Evolutionary conservation across 2,888 invertebrate genomes (phyloP).

Genomic region (Nemoura dubitans): DNA sequence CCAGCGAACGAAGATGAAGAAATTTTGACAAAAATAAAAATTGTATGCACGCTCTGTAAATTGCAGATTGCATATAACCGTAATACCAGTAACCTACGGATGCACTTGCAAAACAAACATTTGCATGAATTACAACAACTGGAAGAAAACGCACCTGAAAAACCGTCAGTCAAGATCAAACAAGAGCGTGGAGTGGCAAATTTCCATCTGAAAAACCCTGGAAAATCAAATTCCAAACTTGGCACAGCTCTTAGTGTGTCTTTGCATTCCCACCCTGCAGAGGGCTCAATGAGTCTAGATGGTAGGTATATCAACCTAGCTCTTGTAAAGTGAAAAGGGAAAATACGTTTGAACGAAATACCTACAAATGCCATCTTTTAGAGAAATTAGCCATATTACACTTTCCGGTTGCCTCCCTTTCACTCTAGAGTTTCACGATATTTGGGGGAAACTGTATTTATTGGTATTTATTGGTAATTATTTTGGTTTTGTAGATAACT

Average conservation of each 20-base stretch:
- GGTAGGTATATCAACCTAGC: too few species aligned
- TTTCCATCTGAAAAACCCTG: too few species aligned
- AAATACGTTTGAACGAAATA: too few species aligned
- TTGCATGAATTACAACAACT: slow-evolving; percentile 58
- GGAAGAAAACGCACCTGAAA: slow-evolving; percentile 53
- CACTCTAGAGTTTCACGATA: too few species aligned
- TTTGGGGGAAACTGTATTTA: too few species aligned
- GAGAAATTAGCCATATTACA: too few species aligned
- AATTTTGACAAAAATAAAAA: slow-evolving; percentile 59
- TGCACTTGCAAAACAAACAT: slow-evolving; percentile 64
- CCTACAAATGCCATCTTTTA: too few species aligned
- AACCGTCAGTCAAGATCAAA: slow-evolving; percentile 52
- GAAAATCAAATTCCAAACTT: too few species aligned
- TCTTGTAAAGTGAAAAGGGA: too few species aligned
- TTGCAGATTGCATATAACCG: slow-evolving; percentile 64
- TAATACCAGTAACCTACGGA: slow-evolving; percentile 63
- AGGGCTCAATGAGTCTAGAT: not conserved
- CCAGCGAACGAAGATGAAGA: slow-evolving; percentile 63
- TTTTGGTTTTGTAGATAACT: too few species aligned
- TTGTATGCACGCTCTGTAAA: slow-evolving; percentile 63
- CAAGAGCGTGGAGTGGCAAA: slow-evolving; percentile 54
- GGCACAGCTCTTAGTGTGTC: not conserved
- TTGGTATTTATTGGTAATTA: too few species aligned
- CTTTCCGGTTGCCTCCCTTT: too few species aligned
- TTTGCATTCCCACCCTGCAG: not conserved